phyloP scores from a whole-genome alignment of 53 echinoderm and acorn worm genomes.

The Antedon mediterranea region DNA sequence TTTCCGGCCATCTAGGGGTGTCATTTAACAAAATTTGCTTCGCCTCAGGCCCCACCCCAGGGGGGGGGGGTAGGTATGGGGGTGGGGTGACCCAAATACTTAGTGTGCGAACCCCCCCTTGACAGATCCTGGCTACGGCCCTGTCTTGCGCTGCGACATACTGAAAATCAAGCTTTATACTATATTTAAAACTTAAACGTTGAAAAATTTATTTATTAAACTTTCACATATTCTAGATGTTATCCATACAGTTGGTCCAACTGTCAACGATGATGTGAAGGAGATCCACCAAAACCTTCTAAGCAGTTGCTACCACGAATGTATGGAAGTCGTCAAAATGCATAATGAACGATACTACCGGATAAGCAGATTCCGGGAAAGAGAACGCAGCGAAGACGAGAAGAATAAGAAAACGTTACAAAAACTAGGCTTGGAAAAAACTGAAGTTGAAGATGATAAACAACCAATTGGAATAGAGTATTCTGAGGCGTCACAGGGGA shows the following conservation, averaged over 20 bases:
- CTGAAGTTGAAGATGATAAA: neutral
- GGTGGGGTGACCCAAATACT: too few species aligned
- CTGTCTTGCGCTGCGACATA: too few species aligned
- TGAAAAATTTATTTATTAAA: too few species aligned
- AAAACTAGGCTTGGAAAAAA: neutral
- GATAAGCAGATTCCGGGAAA: neutral
- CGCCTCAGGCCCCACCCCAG: too few species aligned
- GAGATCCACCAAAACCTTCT: constrained; percentile 12
- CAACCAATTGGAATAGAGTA: neutral
- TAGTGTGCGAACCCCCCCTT: too few species aligned
- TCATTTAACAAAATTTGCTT: too few species aligned
- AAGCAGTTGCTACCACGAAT: constrained; percentile 47
- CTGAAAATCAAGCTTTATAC: too few species aligned
- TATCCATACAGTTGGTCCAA: constrained; percentile 85
- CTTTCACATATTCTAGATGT: constrained; percentile 34
- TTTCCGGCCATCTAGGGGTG: too few species aligned
- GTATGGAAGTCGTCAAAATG: constrained; percentile 36
- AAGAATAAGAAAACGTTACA: neutral
- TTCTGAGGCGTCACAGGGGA: constrained; percentile 4
- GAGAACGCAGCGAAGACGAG: neutral
- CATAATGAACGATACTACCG: constrained; percentile 45
- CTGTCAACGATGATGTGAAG: constrained; percentile 18
- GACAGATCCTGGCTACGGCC: too few species aligned
- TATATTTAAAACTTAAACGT: too few species aligned
- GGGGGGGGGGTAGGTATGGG: too few species aligned